These are phyloP conservation scores for Urophycis tenuis DNA, from an alignment of 2,797 vertebrate genomes.

Conservation along the genomic window DNA sequence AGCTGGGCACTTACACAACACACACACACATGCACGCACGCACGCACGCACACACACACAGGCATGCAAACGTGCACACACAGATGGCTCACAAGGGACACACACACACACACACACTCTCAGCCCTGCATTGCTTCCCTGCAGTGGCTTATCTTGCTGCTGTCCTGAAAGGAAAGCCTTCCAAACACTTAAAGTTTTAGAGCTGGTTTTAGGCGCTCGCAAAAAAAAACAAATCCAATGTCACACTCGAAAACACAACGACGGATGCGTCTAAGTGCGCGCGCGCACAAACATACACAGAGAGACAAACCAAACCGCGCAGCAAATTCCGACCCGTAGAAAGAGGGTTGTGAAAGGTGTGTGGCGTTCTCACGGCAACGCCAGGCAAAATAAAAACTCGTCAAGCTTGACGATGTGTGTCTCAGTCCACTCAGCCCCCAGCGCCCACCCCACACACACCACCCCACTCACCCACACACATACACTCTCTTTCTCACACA, in stretches of 20 bases:
- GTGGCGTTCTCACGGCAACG: not conserved
- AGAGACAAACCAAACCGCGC: too few species aligned
- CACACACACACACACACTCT: conserved; percentile 16
- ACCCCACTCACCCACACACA: not conserved
- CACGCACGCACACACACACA: conserved; percentile 36
- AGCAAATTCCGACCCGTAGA: not conserved
- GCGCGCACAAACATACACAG: not conserved
- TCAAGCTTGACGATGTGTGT: not conserved
- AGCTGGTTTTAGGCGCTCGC: conserved; percentile 20
- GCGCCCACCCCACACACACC: not conserved
- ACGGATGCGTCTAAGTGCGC: not conserved
- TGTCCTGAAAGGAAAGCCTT: conserved; percentile 28
- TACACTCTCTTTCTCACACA: not conserved
- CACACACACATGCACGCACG: conserved; percentile 38
- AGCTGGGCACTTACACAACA: conserved; percentile 8
- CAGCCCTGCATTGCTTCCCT: conserved; percentile 47
- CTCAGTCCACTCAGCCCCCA: not conserved
- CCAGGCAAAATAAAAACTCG: not conserved
- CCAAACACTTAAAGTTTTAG: conserved; percentile 23
- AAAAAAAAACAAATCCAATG: conserved; percentile 33
- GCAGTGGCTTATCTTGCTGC: conserved; percentile 20
- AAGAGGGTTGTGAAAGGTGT: not conserved
- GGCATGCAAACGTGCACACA: conserved; percentile 36
- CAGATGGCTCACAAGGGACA: conserved; percentile 7
- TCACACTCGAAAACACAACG: conserved; percentile 21